phyloP scores from a whole-genome alignment of 2,797 vertebrate species.

The Phaenicophaeus curvirostris region DNA sequence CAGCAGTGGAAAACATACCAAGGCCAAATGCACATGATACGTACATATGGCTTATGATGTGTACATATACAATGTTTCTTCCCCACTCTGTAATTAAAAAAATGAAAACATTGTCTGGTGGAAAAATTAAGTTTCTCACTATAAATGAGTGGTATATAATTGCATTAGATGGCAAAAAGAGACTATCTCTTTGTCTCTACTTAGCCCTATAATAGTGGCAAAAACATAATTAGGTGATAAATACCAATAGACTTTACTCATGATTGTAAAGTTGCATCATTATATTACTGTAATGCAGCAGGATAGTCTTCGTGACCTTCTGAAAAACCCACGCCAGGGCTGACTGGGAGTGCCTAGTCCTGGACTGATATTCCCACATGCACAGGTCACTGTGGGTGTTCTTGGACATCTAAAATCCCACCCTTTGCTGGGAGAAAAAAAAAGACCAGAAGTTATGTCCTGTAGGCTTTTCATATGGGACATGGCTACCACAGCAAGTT shows the following conservation, averaged over 20 bases:
- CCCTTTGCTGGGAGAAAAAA: neutral
- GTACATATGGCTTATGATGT: constrained; percentile 9
- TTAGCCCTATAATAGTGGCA: neutral
- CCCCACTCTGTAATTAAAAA: neutral
- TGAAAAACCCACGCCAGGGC: neutral
- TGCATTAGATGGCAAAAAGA: neutral
- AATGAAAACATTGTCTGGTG: neutral
- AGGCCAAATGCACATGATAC: constrained; percentile 8
- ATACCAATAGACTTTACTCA: neutral
- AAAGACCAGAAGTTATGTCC: neutral
- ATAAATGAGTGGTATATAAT: neutral
- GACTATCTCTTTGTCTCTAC: neutral
- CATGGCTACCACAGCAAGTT: neutral
- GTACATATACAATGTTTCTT: neutral
- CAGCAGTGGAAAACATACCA: neutral
- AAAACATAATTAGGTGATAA: constrained; percentile 19
- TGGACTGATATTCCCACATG: neutral
- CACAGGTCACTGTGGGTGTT: neutral
- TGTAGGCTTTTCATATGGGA: neutral
- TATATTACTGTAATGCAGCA: neutral
- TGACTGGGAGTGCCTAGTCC: neutral
- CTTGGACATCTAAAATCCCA: neutral
- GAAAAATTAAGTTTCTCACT: neutral
- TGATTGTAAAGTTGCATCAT: neutral
- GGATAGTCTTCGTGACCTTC: neutral